These are phyloP conservation scores for Scleropages formosus DNA, from an alignment of 2,797 vertebrate species.

Conservation along the genomic window DNA sequence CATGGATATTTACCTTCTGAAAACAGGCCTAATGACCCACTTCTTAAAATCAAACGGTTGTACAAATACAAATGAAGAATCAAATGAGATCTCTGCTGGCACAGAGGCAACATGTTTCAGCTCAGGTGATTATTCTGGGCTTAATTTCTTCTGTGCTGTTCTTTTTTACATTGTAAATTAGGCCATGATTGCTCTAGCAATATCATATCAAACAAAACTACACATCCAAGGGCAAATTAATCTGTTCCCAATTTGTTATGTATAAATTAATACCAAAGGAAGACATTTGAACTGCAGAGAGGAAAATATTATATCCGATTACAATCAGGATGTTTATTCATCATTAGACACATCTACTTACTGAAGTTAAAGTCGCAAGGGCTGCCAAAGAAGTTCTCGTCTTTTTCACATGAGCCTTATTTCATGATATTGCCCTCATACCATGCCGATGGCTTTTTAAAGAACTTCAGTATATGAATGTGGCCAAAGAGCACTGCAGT, in stretches of 20 bases:
- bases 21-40: slow-evolving; percentile 71
- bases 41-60: slow-evolving; percentile 54
- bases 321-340: slow-evolving; percentile 43
- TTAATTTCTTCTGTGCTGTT: slow-evolving; percentile 62
- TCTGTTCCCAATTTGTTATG: slow-evolving; percentile 65
- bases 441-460: slow-evolving; percentile 36
- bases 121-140: slow-evolving; percentile 73
- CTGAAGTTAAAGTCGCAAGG: slow-evolving; percentile 50
- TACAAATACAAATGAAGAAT: slow-evolving; percentile 72
- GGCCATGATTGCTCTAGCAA: slow-evolving; percentile 67
- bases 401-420: slow-evolving; percentile 30
- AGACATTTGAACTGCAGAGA: slow-evolving; percentile 50
- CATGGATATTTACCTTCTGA: slow-evolving; percentile 64
- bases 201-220: slow-evolving; percentile 54
- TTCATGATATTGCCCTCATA: slow-evolving; percentile 39
- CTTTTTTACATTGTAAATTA: slow-evolving; percentile 65
- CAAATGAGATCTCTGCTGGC: slow-evolving; percentile 59
- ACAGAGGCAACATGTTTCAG: slow-evolving; percentile 72
- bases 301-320: slow-evolving; percentile 41
- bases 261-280: slow-evolving; percentile 62
- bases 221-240: slow-evolving; percentile 47
- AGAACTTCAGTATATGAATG: slow-evolving; percentile 16
- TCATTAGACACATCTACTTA: slow-evolving; percentile 44
- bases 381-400: slow-evolving; percentile 42
- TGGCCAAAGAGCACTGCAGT: not conserved